phyloP scores from a whole-genome alignment of 37 sponge, comb jelly and placozoan species.

The Halisarca cf. caerulea region DNA sequence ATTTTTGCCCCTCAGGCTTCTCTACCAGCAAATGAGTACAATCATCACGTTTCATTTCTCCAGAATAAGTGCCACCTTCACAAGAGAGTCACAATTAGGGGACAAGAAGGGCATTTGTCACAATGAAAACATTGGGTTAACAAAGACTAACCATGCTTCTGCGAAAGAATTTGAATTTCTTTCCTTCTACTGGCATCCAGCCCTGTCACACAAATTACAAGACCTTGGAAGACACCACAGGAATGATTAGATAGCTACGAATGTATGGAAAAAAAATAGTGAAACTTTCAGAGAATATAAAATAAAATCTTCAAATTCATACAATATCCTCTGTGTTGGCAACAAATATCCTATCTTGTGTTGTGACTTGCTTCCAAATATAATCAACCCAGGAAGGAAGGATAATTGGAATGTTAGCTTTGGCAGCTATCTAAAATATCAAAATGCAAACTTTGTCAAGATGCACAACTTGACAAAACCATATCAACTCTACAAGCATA shows the following conservation, averaged over 20 bases:
- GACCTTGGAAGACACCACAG: conserved; percentile 78
- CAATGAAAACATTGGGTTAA: too few species aligned
- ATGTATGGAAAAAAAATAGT: too few species aligned
- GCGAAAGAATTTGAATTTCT: conserved; percentile 44
- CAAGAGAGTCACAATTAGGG: neutral
- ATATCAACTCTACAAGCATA: neutral
- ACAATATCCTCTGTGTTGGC: conserved; percentile 43
- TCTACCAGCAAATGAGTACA: conserved; percentile 86
- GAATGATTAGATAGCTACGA: conserved; percentile 30
- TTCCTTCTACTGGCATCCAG: conserved; percentile 61
- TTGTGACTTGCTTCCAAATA: conserved; percentile 25
- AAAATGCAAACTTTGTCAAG: neutral
- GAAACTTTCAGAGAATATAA: too few species aligned
- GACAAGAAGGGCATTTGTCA: too few species aligned
- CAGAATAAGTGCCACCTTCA: conserved; percentile 71
- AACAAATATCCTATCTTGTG: neutral
- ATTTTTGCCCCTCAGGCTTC: conserved; percentile 65
- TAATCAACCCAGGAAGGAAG: conserved; percentile 78
- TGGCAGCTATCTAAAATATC: conserved; percentile 60
- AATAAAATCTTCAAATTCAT: too few species aligned
- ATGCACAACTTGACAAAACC: neutral
- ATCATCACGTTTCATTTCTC: conserved; percentile 79
- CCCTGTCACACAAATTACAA: conserved; percentile 83
- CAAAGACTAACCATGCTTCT: conserved; percentile 57
- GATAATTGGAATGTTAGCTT: conserved; percentile 69